Percentiles rank a stretch among this genome's conserved stretches.
phyloP scores from a whole-genome alignment of 2,113 vertebrate genomes.

The Dromaius novaehollandiae region DNA sequence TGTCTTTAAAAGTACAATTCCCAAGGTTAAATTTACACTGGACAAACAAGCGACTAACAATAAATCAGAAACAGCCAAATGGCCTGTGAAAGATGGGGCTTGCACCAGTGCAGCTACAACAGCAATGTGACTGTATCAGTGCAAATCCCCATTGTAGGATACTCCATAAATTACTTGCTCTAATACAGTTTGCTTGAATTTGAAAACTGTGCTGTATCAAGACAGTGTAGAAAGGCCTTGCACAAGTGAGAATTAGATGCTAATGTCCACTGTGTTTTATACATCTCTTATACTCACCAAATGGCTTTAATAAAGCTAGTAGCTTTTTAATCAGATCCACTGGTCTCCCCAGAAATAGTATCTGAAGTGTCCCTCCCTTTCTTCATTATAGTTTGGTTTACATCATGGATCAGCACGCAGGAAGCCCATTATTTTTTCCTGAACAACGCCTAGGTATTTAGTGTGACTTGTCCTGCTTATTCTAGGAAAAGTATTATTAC shows the following conservation, averaged over 20 bases:
- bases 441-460: neutral
- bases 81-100: neutral
- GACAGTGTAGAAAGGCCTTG: neutral
- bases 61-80: neutral
- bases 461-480: constrained; percentile 17
- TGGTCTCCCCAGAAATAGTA: neutral
- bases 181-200: neutral
- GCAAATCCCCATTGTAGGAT: neutral
- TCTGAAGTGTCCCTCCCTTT: neutral
- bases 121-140: neutral
- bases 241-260: neutral
- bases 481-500: constrained; percentile 25
- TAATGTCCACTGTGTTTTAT: neutral
- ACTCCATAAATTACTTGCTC: neutral
- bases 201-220: neutral
- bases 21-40: neutral
- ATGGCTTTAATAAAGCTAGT: neutral
- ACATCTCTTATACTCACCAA: neutral
- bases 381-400: neutral
- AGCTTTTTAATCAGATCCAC: neutral
- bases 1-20: neutral
- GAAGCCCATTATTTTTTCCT: neutral
- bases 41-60: neutral
- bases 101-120: neutral
- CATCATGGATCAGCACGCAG: neutral